Evolutionary conservation across 2,888 invertebrate genomes (phyloP), one percentile per base, ranked within the genome.

Genomic region (Shargacucullia verbasci): DNA sequence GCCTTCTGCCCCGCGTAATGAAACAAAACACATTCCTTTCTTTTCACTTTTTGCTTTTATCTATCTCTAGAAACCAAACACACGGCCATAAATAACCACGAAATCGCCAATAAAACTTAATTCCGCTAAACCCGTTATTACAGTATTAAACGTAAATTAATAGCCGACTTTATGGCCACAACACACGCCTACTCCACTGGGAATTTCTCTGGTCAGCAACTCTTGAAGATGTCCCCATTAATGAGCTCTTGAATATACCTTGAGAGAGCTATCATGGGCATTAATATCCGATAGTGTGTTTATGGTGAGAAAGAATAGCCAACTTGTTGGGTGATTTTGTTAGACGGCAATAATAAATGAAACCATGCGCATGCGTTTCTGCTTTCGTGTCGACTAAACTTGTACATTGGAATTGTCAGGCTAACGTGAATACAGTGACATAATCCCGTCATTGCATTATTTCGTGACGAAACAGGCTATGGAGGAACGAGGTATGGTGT

Each of bases 211-310:
- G 88, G 91, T 91, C 92, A 92, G 91, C 92, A 73, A 79, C 86
- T 85, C 84, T 76, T 78, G 61, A 85, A 87, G 86, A 88, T 86
- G 88, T 80, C 78, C 80, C 85, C 84, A 87, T 91, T 91, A 92
- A 90, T 88, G 90, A 87, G 85, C 83, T 82, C 84, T 82, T 83
- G 84, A 83, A 81, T 88, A 83, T 82, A 85, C 87, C 86, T 85
- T 82, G 73, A 80, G 83, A 83, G 84, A 80, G 78, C 80, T 74
- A 80, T 81, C 79, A 75, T 70, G 70, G 71, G 68, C 80, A 80
- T 83, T 88, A 86, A 85, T 83, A 84, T 81, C 79, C 74, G 50
- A 55, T 59, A 61, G 66, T 40, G 20, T 33, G 33, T 6, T 72
- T 64, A 85, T 75, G 10, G 81, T 0, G 12, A 0, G 10, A 2